These are phyloP conservation scores for Lineus longissimus DNA, from an alignment of 1,140 invertebrate genomes.

Conservation along the genomic window DNA sequence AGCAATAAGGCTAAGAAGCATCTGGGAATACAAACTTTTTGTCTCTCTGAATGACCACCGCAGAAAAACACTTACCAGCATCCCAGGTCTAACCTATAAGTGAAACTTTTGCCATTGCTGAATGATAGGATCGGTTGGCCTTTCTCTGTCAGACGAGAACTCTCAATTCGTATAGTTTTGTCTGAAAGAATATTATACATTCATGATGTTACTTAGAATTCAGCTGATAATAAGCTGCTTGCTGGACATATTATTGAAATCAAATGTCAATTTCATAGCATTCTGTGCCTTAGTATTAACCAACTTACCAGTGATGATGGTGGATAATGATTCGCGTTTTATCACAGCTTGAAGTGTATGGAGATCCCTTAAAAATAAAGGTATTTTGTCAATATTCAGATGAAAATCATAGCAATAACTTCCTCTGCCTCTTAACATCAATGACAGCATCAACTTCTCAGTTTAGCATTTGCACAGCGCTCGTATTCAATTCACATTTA, in stretches of 20 bases:
- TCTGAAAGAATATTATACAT: constrained; percentile 21
- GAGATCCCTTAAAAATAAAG: constrained; percentile 40
- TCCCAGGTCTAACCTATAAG: constrained; percentile 63
- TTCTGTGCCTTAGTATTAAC: too few relatives aligned
- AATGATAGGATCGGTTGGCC: constrained; percentile 65
- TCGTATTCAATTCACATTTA: too few relatives aligned
- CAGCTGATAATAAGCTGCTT: too few relatives aligned
- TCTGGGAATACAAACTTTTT: too few relatives aligned
- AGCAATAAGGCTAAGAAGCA: too few relatives aligned
- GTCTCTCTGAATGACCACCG: too few relatives aligned
- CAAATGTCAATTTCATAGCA: too few relatives aligned
- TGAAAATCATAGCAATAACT: too few relatives aligned
- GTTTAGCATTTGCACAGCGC: too few relatives aligned
- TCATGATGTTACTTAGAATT: neutral
- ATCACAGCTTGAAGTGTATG: constrained; percentile 31
- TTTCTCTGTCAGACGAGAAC: constrained; percentile 60
- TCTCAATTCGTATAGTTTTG: constrained; percentile 52
- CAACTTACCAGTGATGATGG: constrained; percentile 43
- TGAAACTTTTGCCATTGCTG: constrained; percentile 66
- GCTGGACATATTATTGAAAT: too few relatives aligned
- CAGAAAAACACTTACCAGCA: constrained; percentile 67
- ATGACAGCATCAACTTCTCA: too few relatives aligned
- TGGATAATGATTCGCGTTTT: constrained; percentile 44
- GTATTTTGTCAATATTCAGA: constrained; percentile 11
- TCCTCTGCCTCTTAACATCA: too few relatives aligned